phyloP scores from a whole-genome alignment of 2,888 invertebrate species.

The Hydraecia micacea region DNA sequence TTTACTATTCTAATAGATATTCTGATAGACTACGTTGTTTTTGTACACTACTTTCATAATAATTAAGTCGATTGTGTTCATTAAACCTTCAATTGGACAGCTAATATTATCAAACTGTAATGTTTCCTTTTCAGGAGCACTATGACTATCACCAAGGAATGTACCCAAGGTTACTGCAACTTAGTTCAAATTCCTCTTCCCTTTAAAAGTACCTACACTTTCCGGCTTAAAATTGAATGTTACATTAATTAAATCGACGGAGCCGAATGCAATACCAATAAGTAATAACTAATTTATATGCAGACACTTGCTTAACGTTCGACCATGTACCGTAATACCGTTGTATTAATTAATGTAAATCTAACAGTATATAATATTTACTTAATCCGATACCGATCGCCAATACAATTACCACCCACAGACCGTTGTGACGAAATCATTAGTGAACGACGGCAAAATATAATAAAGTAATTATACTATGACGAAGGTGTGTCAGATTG shows the following conservation, averaged over 20 bases:
- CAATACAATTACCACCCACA: constrained; percentile 69
- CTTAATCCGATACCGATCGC: constrained; percentile 65
- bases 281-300: constrained; percentile 63
- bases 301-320: constrained; percentile 64
- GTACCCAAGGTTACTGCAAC: constrained; percentile 23
- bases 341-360: constrained; percentile 72
- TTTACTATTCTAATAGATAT: not conserved
- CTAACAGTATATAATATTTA: constrained; percentile 72
- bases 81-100: constrained; percentile 7
- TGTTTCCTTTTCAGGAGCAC: constrained; percentile 14
- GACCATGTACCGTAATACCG: constrained; percentile 62
- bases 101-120: constrained; percentile 4
- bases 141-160: constrained; percentile 18
- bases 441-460: constrained; percentile 63
- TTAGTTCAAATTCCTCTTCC: constrained; percentile 15
- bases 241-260: constrained; percentile 38
- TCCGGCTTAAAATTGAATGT: constrained; percentile 32
- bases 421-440: constrained; percentile 66
- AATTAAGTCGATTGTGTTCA: not conserved
- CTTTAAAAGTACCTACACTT: constrained; percentile 28
- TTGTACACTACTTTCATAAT: not conserved
- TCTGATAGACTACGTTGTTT: not conserved
- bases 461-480: not conserved
- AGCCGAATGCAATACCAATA: constrained; percentile 51
- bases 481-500: constrained; percentile 68